Base-by-base conservation (phyloP, 2,888 invertebrate genomes). In the Tridacna gigas region DNA sequence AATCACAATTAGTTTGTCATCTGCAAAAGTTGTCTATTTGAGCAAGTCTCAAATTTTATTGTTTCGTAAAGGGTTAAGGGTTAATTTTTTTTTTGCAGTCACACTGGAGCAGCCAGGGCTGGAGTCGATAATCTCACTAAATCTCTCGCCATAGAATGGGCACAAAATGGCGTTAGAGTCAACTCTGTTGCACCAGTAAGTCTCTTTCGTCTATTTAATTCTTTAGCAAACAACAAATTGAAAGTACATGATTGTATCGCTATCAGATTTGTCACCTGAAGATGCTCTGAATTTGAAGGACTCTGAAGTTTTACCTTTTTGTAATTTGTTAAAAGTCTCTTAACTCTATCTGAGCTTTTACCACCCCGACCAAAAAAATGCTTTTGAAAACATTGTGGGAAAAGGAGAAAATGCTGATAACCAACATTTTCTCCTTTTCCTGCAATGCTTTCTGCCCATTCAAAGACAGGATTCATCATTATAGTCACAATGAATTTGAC, bases 21-120 rank as follows among this genome's bases (percentile, higher is more conserved):
- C n/a, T n/a, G n/a, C n/a, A n/a, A n/a, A n/a, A n/a, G n/a, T n/a
- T n/a, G n/a, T n/a, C n/a, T n/a, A n/a, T n/a, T n/a, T n/a, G n/a
- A n/a, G n/a, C n/a, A n/a, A n/a, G n/a, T n/a, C n/a, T n/a, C n/a
- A n/a, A n/a, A n/a, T n/a, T n/a, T 37, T 2, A 37, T 37, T 37
- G 37, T 37, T 2, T 37, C 3, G 37, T 37, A 37, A 37, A 37
- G 37, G 37, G 7, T 37, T 37, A 37, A 37, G 37, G 7, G 37
- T 37, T 37, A 2, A 37, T 2, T 37, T 20, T 56, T 5, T 75
- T 78, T 74, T 86, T 91, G 12, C 89, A 95, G 95, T 47, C 96
- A 96, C 88, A 95, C 95, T n/a, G 95, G 95, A 25, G 96, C 96
- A 51, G 95, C 96, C 0, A 90, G 95, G 66, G 95, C 95, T 77